A percentile compares a stretch with the other conserved stretches of the same genome.
Evolutionary conservation across 2,797 vertebrate genomes (phyloP).

Genomic region (Chelmon rostratus): DNA sequence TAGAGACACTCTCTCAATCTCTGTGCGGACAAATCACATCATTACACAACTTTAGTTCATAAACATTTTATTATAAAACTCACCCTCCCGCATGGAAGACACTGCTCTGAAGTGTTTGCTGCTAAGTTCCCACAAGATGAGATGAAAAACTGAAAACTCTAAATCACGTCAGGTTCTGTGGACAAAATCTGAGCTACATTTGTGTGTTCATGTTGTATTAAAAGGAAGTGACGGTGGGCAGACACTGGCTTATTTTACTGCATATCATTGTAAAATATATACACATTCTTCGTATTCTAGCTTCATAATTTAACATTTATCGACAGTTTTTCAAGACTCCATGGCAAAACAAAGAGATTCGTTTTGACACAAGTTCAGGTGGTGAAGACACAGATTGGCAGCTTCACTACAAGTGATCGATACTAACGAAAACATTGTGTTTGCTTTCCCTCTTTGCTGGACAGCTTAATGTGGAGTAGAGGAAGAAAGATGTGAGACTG

Average conservation of each 20-base stretch:
- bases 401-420: constrained; percentile 38
- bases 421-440: constrained; percentile 11
- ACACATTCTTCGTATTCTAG: constrained; percentile 70
- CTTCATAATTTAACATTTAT: constrained; percentile 81
- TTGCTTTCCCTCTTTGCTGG: constrained; percentile 33
- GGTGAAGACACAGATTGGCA: constrained; percentile 41
- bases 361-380: constrained; percentile 58
- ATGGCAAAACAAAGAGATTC: constrained; percentile 38
- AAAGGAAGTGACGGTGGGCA: constrained; percentile 19
- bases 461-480: neutral
- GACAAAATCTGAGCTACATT: constrained; percentile 47
- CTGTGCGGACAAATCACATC: constrained; percentile 45
- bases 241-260: constrained; percentile 56
- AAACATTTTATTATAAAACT: constrained; percentile 74
- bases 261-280: constrained; percentile 69
- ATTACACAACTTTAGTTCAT: constrained; percentile 51
- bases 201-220: constrained; percentile 34
- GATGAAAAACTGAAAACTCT: constrained; percentile 37
- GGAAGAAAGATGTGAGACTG: neutral
- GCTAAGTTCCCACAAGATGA: constrained; percentile 37
- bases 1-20: neutral
- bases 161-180: constrained; percentile 16
- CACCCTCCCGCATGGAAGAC: constrained; percentile 33
- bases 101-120: constrained; percentile 37
- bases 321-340: constrained; percentile 52